A percentile compares a stretch with the other conserved stretches of the same genome.
Conservation (phyloP, 2,888 invertebrate genomes). For the Bruchidius siliquastri region DNA sequence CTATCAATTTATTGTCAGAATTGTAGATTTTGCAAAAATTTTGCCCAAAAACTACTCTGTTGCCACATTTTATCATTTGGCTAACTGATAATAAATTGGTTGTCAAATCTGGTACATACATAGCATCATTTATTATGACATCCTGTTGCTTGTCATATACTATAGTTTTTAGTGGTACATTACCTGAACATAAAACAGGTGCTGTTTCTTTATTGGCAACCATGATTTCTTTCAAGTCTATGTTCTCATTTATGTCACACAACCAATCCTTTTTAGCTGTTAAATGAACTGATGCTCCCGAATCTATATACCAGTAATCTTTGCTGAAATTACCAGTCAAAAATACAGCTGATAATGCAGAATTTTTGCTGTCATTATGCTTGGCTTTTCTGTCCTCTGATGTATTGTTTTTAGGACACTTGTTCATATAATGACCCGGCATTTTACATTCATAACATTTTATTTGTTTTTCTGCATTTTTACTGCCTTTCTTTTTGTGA, state of each 20-base stretch:
- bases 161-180: slow-evolving; percentile 8
- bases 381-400: neutral
- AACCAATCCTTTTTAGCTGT: slow-evolving; percentile 17
- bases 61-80: slow-evolving; percentile 11
- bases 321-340: slow-evolving; percentile 14
- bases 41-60: slow-evolving; percentile 10
- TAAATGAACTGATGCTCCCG: slow-evolving; percentile 27
- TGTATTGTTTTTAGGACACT: slow-evolving; percentile 16
- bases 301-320: slow-evolving; percentile 28
- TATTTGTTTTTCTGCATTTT: neutral
- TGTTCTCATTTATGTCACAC: slow-evolving; percentile 4
- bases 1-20: neutral
- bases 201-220: slow-evolving; percentile 11
- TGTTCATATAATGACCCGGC: slow-evolving; percentile 23
- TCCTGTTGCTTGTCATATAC: slow-evolving; percentile 6
- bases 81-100: slow-evolving; percentile 15
- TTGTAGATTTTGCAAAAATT: slow-evolving; percentile 8
- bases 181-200: slow-evolving; percentile 9
- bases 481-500: neutral
- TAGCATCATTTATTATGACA: slow-evolving; percentile 7
- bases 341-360: slow-evolving; percentile 12
- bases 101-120: slow-evolving; percentile 11
- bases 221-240: slow-evolving; percentile 11
- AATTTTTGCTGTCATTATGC: neutral
- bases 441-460: slow-evolving; percentile 23